These are phyloP conservation scores for Leptinotarsa haldemani DNA, from an alignment of 2,888 invertebrate genomes.

Conservation along the genomic window DNA sequence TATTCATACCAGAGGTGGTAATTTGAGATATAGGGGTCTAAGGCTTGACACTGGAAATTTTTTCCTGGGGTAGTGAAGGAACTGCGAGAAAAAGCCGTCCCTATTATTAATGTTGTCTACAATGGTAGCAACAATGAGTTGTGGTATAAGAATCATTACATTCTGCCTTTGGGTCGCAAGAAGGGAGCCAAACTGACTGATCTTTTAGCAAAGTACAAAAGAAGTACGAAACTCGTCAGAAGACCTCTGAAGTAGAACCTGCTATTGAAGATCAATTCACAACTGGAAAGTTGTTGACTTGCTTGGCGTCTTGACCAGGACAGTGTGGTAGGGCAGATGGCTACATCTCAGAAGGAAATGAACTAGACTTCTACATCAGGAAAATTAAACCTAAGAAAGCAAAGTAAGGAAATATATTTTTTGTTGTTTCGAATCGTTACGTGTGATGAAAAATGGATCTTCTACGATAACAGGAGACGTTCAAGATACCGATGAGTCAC, in stretches of 20 bases:
- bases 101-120: slow-evolving; percentile 99
- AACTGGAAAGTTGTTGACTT: slow-evolving; percentile 92
- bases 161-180: slow-evolving; percentile 76
- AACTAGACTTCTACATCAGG: slow-evolving; percentile 98
- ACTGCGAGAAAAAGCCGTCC: slow-evolving; percentile 94
- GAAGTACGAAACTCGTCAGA: slow-evolving; percentile 93
- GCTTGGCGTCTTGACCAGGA: slow-evolving; percentile 96
- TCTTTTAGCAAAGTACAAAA: slow-evolving; percentile 88
- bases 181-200: slow-evolving; percentile 95
- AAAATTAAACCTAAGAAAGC: slow-evolving; percentile 98
- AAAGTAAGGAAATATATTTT: slow-evolving; percentile 72
- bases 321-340: slow-evolving; percentile 98
- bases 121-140: too few relatives aligned
- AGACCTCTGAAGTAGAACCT: slow-evolving; percentile 92
- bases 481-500: too few relatives aligned
- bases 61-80: slow-evolving; percentile 99
- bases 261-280: slow-evolving; percentile 97
- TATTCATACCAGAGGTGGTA: too few relatives aligned
- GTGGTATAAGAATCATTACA: slow-evolving; percentile 94
- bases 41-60: too few relatives aligned
- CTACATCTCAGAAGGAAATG: slow-evolving; percentile 98
- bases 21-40: too few relatives aligned
- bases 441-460: too few relatives aligned
- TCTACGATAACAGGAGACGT: too few relatives aligned
- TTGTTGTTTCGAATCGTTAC: too few relatives aligned